Evolutionary conservation across 2,113 vertebrate species (phyloP).

Genomic region (Myiozetetes cayanensis): DNA sequence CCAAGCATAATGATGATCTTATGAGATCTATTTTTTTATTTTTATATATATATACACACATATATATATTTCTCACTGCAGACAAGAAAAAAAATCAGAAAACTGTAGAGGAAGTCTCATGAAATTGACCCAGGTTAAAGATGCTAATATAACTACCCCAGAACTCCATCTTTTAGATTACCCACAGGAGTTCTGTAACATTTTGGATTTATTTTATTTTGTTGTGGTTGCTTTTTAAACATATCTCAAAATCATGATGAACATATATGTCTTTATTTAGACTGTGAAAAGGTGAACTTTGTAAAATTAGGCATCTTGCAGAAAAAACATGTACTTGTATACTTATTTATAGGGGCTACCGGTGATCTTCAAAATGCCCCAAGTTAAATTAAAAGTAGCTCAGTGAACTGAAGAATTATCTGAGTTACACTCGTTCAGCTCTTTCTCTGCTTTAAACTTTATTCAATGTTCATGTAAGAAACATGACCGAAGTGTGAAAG

Average conservation of each 20-base stretch:
- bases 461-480: not conserved
- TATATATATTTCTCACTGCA: not conserved
- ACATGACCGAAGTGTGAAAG: not conserved
- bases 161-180: not conserved
- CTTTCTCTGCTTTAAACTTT: not conserved
- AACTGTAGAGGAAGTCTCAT: not conserved
- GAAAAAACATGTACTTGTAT: not conserved
- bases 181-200: not conserved
- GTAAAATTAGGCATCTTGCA: not conserved
- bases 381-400: not conserved
- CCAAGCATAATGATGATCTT: not conserved
- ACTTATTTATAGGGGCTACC: not conserved
- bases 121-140: not conserved
- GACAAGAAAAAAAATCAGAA: not conserved
- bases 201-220: not conserved
- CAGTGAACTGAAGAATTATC: not conserved
- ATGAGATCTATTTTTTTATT: not conserved
- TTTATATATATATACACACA: not conserved
- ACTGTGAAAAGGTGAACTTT: not conserved
- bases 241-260: not conserved
- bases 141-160: fast-evolving
- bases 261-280: not conserved
- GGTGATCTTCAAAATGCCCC: not conserved
- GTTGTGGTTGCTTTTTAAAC: not conserved
- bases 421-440: not conserved